These are phyloP conservation scores for Paramormyrops hopkinsi DNA, from an alignment of 2,797 vertebrate species.

Conservation along the genomic window DNA sequence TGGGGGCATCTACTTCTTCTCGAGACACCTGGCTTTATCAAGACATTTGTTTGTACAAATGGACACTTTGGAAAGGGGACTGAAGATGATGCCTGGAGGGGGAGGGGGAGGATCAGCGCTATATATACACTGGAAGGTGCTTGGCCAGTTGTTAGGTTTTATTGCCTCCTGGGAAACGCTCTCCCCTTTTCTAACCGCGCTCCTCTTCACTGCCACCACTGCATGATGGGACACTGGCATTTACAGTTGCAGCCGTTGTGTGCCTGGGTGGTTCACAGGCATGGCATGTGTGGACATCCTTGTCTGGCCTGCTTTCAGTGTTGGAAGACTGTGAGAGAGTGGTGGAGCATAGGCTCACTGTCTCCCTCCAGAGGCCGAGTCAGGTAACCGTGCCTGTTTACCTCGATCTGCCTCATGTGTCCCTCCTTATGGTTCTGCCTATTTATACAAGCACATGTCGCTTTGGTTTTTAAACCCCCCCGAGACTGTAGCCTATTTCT, in stretches of 20 bases:
- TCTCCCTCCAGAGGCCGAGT: background rate
- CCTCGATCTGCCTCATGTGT: background rate
- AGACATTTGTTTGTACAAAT: background rate
- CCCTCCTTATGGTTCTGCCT: background rate
- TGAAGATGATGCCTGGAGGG: background rate
- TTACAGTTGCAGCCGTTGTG: background rate
- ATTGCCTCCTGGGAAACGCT: background rate
- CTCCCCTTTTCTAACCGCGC: background rate
- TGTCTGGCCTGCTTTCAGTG: background rate
- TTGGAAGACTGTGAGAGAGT: background rate
- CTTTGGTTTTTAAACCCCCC: background rate
- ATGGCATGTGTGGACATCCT: background rate
- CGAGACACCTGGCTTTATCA: background rate
- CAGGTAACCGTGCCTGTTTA: background rate
- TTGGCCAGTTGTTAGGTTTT: background rate
- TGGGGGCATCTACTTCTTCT: background rate
- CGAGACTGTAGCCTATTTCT: background rate
- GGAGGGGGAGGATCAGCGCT: background rate
- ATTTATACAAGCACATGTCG: background rate
- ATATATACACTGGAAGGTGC: background rate
- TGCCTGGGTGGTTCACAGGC: background rate
- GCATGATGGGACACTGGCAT: background rate
- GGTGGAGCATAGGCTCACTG: background rate
- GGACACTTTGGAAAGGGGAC: background rate
- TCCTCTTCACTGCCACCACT: background rate